Percentiles rank a stretch among this genome's conserved stretches.
Evolutionary conservation across 2,888 invertebrate species (phyloP).

Genomic region (Caenorhabditis japonica): DNA sequence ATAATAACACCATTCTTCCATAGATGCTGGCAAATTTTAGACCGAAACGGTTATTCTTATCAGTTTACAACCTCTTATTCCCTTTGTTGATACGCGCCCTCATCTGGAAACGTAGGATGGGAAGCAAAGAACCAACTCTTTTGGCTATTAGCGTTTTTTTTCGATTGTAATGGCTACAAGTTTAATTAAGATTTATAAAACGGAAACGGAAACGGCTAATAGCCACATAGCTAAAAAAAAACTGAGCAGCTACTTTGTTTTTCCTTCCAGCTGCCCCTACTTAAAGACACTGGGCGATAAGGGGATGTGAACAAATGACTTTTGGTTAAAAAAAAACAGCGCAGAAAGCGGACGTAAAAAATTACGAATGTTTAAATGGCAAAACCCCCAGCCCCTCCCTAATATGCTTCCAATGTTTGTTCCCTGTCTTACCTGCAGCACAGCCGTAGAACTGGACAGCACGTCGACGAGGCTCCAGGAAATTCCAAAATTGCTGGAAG

Average conservation of each 20-base stretch:
- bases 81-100: constrained; percentile 23
- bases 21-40: constrained; percentile 22
- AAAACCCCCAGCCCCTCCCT: too few species aligned
- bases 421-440: constrained; percentile 41
- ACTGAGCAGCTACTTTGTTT: too few species aligned
- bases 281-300: too few species aligned
- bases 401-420: too few species aligned
- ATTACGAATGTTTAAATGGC: too few species aligned
- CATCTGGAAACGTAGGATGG: constrained; percentile 4
- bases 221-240: too few species aligned
- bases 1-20: constrained; percentile 32
- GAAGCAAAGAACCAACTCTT: background rate
- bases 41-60: constrained; percentile 19
- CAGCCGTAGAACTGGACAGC: constrained; percentile 36
- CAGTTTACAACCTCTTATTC: constrained; percentile 41
- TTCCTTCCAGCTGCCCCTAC: too few species aligned
- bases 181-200: too few species aligned
- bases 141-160: background rate
- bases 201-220: too few species aligned
- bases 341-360: too few species aligned
- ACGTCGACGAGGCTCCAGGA: constrained; percentile 47
- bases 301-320: too few species aligned
- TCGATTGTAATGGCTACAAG: background rate
- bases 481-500: constrained; percentile 20
- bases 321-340: too few species aligned